Percentiles rank a stretch among this genome's conserved stretches.
These are phyloP conservation scores for Etheostoma nigrum DNA, from an alignment of 2,797 vertebrate species.

Conservation along the genomic window DNA sequence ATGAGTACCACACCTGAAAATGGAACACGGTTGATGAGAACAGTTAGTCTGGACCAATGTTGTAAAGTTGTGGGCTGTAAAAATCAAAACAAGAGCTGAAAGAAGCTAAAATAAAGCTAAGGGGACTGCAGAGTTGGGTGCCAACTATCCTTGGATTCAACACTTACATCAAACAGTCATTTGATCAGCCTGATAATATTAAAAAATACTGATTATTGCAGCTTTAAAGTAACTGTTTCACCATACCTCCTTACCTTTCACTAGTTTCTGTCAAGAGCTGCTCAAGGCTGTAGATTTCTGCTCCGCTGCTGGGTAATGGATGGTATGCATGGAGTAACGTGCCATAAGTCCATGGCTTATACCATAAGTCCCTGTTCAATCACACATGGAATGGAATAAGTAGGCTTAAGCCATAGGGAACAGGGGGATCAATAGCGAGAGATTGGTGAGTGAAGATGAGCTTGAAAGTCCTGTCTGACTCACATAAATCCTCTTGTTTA, in stretches of 20 bases:
- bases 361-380: slow-evolving; percentile 59
- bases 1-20: neutral
- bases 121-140: neutral
- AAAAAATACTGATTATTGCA: slow-evolving; percentile 8
- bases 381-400: slow-evolving; percentile 61
- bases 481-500: slow-evolving; percentile 37
- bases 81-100: neutral
- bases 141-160: neutral
- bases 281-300: slow-evolving; percentile 38
- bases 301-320: slow-evolving; percentile 43
- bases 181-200: neutral
- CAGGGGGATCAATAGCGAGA: slow-evolving; percentile 57
- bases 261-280: slow-evolving; percentile 3
- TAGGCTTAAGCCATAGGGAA: slow-evolving; percentile 49
- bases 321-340: slow-evolving; percentile 48
- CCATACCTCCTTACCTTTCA: neutral
- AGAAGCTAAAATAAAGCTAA: neutral
- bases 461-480: slow-evolving; percentile 46
- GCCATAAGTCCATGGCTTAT: slow-evolving; percentile 51
- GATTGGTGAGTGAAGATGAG: slow-evolving; percentile 52
- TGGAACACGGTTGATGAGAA: neutral
- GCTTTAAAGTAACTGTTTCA: slow-evolving; percentile 4
- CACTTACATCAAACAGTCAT: neutral
- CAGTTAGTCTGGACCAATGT: neutral
- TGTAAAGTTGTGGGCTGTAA: neutral